Percentiles rank a stretch among this genome's conserved stretches.
phyloP scores from a whole-genome alignment of 2,113 vertebrate species.

The Holacanthus passer region DNA sequence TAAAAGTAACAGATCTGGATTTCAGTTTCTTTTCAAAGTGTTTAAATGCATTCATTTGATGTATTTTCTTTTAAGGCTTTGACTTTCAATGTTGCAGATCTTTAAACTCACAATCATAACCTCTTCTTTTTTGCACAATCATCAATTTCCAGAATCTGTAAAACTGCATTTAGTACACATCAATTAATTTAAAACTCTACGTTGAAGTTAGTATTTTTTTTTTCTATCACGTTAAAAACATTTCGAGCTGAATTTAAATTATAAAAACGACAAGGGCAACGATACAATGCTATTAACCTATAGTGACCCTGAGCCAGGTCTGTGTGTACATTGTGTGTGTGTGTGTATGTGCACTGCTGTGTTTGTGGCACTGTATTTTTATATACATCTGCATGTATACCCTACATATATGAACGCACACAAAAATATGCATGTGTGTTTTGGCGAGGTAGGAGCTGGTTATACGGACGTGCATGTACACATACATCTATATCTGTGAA shows the following conservation, averaged over 20 bases:
- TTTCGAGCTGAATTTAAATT: constrained; percentile 9
- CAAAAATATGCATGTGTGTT: constrained; percentile 5
- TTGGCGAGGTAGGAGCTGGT: not conserved
- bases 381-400: not conserved
- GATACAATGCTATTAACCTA: constrained; percentile 23
- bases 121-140: constrained; percentile 34
- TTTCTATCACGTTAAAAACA: not conserved
- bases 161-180: constrained; percentile 13
- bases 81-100: constrained; percentile 28
- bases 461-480: not conserved
- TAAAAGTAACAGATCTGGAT: constrained; percentile 16
- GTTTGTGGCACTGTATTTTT: not conserved
- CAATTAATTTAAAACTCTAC: not conserved
- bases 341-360: not conserved
- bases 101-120: not conserved
- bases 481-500: not conserved
- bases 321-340: constrained; percentile 3
- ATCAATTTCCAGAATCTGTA: constrained; percentile 27
- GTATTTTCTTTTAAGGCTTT: not conserved
- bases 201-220: not conserved
- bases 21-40: not conserved
- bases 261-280: not conserved
- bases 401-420: not conserved
- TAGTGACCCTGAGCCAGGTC: not conserved
- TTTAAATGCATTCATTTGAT: constrained; percentile 33